Conservation (phyloP, 2,113 vertebrate species). For the Ptilorrhoa leucosticta region DNA sequence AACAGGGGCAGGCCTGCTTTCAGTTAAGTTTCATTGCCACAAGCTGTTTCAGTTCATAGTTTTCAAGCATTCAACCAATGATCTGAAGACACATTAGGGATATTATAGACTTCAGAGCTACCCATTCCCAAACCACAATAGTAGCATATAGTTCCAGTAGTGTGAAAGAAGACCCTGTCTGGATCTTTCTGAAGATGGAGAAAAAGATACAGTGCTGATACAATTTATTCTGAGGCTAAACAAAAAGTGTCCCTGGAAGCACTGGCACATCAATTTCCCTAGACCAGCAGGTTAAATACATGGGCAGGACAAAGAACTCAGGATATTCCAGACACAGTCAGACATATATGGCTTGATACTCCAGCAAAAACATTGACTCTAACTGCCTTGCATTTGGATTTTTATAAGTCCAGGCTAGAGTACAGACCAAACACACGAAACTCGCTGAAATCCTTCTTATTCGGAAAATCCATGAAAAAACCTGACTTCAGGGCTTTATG, state of each 20-base stretch:
- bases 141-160: background rate
- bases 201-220: background rate
- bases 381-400: background rate
- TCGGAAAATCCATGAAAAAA: background rate
- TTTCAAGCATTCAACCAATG: background rate
- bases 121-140: background rate
- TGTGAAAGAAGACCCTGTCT: background rate
- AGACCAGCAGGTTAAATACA: background rate
- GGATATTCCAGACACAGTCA: background rate
- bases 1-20: background rate
- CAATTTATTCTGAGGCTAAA: background rate
- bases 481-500: accelerated
- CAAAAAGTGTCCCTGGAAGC: background rate
- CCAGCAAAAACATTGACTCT: background rate
- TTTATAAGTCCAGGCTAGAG: background rate
- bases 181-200: background rate
- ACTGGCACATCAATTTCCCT: background rate
- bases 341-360: background rate
- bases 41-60: background rate
- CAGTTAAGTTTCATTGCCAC: background rate
- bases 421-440: background rate
- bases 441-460: background rate
- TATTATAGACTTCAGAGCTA: background rate
- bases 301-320: background rate
- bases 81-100: background rate